These are phyloP conservation scores for Myrmecobius fasciatus DNA, from an alignment of 2,113 vertebrate species.

Conservation along the genomic window DNA sequence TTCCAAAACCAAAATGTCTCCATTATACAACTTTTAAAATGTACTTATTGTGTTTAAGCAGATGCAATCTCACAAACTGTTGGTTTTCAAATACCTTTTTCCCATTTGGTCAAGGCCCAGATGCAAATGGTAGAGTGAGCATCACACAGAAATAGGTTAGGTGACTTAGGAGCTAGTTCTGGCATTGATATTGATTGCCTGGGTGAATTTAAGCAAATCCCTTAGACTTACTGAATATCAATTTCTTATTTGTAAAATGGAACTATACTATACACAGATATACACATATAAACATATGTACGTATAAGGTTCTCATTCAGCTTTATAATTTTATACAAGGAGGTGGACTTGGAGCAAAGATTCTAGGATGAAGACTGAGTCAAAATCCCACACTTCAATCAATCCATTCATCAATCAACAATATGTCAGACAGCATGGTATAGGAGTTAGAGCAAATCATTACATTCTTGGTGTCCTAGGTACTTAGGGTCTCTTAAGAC, in stretches of 20 bases:
- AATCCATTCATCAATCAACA: not conserved
- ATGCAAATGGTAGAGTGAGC: not conserved
- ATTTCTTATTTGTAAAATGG: not conserved
- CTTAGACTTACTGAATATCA: not conserved
- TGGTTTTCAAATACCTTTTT: not conserved
- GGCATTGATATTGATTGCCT: not conserved
- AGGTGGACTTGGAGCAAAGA: not conserved
- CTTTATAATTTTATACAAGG: not conserved
- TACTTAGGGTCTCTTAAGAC: not conserved
- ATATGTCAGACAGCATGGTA: not conserved
- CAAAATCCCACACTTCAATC: not conserved
- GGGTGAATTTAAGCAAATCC: not conserved
- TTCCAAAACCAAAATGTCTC: constrained; percentile 40
- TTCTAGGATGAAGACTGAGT: not conserved
- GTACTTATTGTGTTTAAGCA: constrained; percentile 10
- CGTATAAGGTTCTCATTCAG: not conserved
- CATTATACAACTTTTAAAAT: not conserved
- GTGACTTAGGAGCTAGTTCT: not conserved
- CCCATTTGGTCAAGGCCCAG: not conserved
- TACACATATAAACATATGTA: not conserved
- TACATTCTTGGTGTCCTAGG: not conserved
- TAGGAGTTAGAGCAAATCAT: not conserved
- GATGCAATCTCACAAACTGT: not conserved
- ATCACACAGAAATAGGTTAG: not conserved
- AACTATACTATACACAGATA: not conserved